Base-by-base conservation (phyloP, 2,113 vertebrate genomes). In the Haplotaxodon microlepis region DNA sequence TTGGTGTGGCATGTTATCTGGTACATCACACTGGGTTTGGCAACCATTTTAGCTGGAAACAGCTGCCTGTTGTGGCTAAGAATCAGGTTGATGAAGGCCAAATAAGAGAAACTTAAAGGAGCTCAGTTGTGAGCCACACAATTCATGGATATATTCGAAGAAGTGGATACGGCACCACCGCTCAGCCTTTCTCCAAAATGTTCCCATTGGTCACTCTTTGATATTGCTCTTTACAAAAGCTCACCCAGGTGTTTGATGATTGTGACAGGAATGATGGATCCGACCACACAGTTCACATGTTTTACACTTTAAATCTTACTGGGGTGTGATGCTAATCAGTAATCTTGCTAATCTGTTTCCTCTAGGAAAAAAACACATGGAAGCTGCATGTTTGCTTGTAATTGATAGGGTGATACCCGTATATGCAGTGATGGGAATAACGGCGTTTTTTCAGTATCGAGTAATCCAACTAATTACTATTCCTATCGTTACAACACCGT, bases 401-500 rank as follows among this genome's bases (percentile, higher is more conserved):
- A 40, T 24, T 24, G 66, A 24, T 71, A 40, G 12, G 19, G 36
- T 42, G 63, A 42, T 71, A 71, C 11, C 34, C 4, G n/a, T 42
- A 42, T 71, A 71, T 42, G 12, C 1, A 36, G n/a, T 54, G n/a
- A 54, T 54, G 53, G 53, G 53, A 54, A 24, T 54, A 54, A 54
- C 3, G 9, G 51, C 5, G n/a, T 53, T 54, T 54, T 54, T 54
- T 54, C 51, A 54, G 10, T 54, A 54, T 11, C 1, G 9, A 54
- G 51, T 54, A 54, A 54, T 54, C n/a, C 0, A 54, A 54, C 51
- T 7, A 54, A 54, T 54, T 54, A 7, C 51, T 54, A 54, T 54
- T 54, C n/a, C 51, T 54, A 2, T 54, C 1, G 51, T 21, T 54
- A 54, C 51, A 54, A 54, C 3, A 0, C 0, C 1, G 1, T 10